Conservation (phyloP, 1,140 invertebrate genomes). For the Macrotrachela quadricornifera region DNA sequence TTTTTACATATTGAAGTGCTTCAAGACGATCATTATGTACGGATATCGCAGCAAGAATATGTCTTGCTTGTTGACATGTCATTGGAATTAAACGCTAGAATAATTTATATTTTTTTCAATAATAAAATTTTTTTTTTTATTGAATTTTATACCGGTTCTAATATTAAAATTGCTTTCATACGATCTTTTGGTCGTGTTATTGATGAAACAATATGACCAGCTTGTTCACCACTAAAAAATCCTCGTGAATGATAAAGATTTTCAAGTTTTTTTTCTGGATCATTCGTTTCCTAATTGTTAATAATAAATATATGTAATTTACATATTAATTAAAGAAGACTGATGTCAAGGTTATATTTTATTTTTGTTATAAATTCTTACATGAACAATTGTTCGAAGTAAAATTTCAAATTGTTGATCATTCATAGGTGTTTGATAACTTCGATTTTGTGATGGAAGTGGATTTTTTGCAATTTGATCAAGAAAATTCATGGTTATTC, state of each 20-base stretch:
- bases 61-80: constrained; percentile 7
- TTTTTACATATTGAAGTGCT: constrained; percentile 7
- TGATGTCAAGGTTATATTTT: too few relatives aligned
- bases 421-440: too few relatives aligned
- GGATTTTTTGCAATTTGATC: too few relatives aligned
- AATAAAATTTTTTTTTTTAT: background rate
- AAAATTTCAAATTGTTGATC: too few relatives aligned
- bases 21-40: constrained; percentile 4
- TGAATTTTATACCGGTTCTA: background rate
- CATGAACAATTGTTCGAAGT: too few relatives aligned
- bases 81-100: constrained; percentile 5
- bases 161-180: constrained; percentile 6
- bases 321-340: too few relatives aligned
- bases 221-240: constrained; percentile 6
- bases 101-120: background rate
- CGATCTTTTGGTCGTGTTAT: constrained; percentile 4
- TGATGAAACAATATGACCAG: background rate
- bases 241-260: background rate
- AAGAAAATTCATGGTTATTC: too few relatives aligned
- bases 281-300: constrained; percentile 2
- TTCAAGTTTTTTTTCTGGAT: constrained; percentile 6
- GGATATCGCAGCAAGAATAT: constrained; percentile 1
- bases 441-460: too few relatives aligned
- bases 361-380: too few relatives aligned
- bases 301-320: too few relatives aligned